Percentiles rank a stretch among this genome's conserved stretches.
Conservation (phyloP, 2,797 vertebrate species). For the Lycodopsis pacificus region DNA sequence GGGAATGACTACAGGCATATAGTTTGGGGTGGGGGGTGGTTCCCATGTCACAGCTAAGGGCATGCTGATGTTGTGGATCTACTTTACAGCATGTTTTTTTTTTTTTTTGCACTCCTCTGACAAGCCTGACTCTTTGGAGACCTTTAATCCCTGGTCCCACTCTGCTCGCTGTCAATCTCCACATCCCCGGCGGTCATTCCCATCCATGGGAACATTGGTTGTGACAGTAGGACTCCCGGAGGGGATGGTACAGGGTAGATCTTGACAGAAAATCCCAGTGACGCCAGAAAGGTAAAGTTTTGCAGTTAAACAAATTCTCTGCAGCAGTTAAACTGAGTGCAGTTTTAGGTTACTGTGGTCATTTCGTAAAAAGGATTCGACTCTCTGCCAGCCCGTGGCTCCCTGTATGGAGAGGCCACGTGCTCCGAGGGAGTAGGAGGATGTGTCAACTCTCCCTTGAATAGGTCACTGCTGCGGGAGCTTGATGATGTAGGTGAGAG, state of each 20-base stretch:
- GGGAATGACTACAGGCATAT: conserved; percentile 61
- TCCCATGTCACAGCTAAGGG: conserved; percentile 71
- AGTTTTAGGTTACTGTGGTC: conserved; percentile 13
- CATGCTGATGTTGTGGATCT: conserved; percentile 63
- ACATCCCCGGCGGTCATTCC: conserved; percentile 62
- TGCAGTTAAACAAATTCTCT: conserved; percentile 20
- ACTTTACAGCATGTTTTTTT: conserved; percentile 71
- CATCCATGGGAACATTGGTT: conserved; percentile 79
- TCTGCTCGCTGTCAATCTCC: conserved; percentile 76
- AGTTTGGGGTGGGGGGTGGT: conserved; percentile 59
- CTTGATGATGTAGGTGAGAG: conserved; percentile 75
- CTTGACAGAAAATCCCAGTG: conserved; percentile 42
- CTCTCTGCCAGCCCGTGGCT: conserved; percentile 6
- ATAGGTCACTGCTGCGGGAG: conserved; percentile 46
- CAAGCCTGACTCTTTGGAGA: conserved; percentile 73
- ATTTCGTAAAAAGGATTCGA: conserved; percentile 14
- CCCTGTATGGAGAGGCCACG: background rate
- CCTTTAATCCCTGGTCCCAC: conserved; percentile 71
- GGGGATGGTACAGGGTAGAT: conserved; percentile 46
- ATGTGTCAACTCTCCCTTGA: conserved; percentile 59
- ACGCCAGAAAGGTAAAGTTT: conserved; percentile 47
- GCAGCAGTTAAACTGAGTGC: conserved; percentile 28
- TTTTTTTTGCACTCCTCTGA: conserved; percentile 62
- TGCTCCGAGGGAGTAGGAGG: conserved; percentile 39
- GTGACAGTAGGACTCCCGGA: conserved; percentile 61